phyloP scores from a whole-genome alignment of 2,888 invertebrate genomes.

The Stegophylla sp. region DNA sequence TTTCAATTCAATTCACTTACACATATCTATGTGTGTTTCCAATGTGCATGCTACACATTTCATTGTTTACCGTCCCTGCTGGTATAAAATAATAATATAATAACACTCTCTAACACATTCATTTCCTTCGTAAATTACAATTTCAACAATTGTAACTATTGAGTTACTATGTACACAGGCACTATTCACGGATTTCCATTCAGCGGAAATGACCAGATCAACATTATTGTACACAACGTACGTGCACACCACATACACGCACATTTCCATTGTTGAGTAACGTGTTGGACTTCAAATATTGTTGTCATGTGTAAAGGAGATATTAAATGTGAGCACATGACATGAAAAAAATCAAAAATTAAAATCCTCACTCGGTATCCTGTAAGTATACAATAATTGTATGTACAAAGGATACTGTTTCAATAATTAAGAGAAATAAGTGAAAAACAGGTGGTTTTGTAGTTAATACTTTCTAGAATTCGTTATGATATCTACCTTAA shows the following conservation, averaged over 20 bases:
- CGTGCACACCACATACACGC: not conserved
- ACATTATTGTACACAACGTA: too few relatives aligned
- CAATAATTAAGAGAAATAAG: not conserved
- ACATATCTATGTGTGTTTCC: slow-evolving; percentile 5
- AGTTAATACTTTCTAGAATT: not conserved
- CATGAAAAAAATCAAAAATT: not conserved
- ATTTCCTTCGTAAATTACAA: slow-evolving; percentile 12
- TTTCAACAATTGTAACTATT: not conserved
- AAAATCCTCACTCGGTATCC: not conserved
- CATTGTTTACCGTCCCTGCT: slow-evolving; percentile 19
- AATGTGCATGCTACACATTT: slow-evolving; percentile 6
- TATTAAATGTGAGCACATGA: not conserved
- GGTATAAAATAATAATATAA: not conserved
- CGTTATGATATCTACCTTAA: too few relatives aligned
- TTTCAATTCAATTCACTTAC: slow-evolving; percentile 23
- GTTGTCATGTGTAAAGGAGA: not conserved
- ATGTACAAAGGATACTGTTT: not conserved
- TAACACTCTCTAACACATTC: slow-evolving; percentile 23
- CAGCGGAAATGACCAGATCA: slow-evolving; percentile 40
- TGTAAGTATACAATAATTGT: not conserved
- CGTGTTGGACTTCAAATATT: not conserved
- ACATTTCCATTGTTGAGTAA: slow-evolving; percentile 9
- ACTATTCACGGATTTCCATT: not conserved
- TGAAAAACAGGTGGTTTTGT: not conserved
- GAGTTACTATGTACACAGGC: not conserved